These are phyloP conservation scores for Callaeas wilsoni DNA, from an alignment of 2,113 vertebrate species.

Conservation along the genomic window DNA sequence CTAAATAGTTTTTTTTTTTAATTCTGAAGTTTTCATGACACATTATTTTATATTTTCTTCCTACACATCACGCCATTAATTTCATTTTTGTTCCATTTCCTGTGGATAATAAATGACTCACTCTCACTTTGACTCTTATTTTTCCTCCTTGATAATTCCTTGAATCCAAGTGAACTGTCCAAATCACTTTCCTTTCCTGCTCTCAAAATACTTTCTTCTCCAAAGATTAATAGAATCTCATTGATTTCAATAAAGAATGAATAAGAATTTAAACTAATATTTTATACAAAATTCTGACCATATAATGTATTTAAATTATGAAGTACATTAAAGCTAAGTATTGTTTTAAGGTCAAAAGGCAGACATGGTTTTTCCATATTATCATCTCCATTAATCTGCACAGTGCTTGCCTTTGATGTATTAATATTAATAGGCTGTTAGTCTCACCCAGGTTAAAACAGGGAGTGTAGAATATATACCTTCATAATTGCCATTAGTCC, in stretches of 20 bases:
- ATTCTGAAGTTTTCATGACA: not conserved
- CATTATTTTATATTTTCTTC: not conserved
- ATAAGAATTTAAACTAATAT: not conserved
- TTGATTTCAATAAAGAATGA: not conserved
- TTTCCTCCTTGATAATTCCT: not conserved
- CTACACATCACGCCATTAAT: fast-evolving
- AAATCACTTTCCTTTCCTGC: not conserved
- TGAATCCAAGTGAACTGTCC: not conserved
- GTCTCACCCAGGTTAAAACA: not conserved
- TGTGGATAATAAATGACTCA: not conserved
- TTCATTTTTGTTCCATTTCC: not conserved
- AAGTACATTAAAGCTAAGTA: not conserved
- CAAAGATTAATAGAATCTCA: not conserved
- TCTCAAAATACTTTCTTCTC: not conserved
- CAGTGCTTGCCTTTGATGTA: not conserved
- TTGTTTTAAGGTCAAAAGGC: not conserved
- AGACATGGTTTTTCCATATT: not conserved
- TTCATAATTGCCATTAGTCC: constrained; percentile 13
- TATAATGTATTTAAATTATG: not conserved
- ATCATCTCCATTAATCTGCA: not conserved
- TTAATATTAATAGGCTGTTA: not conserved
- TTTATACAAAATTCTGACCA: not conserved
- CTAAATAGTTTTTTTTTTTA: not conserved
- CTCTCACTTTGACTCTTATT: not conserved
- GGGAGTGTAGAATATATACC: not conserved